Evolutionary conservation across 2,888 invertebrate species (phyloP).

Genomic region (Hirtodrosophila trivittata): DNA sequence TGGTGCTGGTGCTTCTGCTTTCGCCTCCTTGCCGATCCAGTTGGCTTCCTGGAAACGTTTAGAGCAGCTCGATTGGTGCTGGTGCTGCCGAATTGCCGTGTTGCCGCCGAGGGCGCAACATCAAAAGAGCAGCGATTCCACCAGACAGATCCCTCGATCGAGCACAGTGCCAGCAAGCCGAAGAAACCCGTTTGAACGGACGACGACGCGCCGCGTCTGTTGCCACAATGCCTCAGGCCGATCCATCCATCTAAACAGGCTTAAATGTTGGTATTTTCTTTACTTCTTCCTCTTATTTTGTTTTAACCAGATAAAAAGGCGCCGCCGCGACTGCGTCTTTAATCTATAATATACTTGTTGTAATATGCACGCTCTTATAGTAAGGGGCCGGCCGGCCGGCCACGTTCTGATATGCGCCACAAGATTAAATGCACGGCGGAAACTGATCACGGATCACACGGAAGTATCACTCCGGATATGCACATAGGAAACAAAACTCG

Average conservation of each 20-base stretch:
- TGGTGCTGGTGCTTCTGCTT: slow-evolving; percentile 38
- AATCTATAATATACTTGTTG: slow-evolving; percentile 16
- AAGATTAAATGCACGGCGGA: slow-evolving; percentile 16
- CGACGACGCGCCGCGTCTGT: slow-evolving; percentile 57
- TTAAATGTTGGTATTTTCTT: slow-evolving; percentile 49
- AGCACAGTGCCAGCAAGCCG: slow-evolving; percentile 31
- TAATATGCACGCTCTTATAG: not conserved
- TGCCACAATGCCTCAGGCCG: slow-evolving; percentile 65
- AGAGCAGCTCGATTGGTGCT: slow-evolving; percentile 37
- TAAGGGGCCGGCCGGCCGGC: slow-evolving; percentile 74
- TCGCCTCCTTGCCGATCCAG: slow-evolving; percentile 57
- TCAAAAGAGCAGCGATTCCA: slow-evolving; percentile 67
- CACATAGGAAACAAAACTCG: no score
- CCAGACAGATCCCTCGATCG: slow-evolving; percentile 58
- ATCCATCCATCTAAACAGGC: slow-evolving; percentile 74
- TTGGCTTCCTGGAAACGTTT: slow-evolving; percentile 67
- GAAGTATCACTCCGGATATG: slow-evolving; percentile 2
- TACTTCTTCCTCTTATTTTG: slow-evolving; percentile 5
- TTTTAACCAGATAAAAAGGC: slow-evolving; percentile 60
- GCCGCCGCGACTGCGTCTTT: slow-evolving; percentile 56
- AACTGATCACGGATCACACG: slow-evolving; percentile 27
- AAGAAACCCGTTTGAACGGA: slow-evolving; percentile 68
- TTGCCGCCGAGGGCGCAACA: slow-evolving; percentile 66
- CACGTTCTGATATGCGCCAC: slow-evolving; percentile 48
- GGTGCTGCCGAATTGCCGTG: slow-evolving; percentile 16